A percentile compares a stretch with the other conserved stretches of the same genome.
Conservation (phyloP, 2,888 invertebrate species). For the Campoplex capitator region DNA sequence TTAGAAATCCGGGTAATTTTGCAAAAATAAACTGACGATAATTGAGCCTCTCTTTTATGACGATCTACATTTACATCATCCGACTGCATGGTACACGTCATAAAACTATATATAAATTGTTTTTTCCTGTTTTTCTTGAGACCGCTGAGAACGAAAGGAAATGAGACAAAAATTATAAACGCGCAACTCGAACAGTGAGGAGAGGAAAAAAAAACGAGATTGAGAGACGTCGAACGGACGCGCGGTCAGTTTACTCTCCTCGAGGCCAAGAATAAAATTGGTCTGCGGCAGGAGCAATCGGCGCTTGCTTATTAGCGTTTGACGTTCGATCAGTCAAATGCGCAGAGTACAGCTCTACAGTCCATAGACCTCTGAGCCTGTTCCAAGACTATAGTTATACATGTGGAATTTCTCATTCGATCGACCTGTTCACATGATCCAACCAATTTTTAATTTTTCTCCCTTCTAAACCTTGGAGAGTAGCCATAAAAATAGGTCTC, state of each 20-base stretch:
- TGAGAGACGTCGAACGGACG: constrained; percentile 66
- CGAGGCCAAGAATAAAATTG: constrained; percentile 73
- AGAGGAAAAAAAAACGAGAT: constrained; percentile 48
- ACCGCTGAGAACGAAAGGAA: constrained; percentile 52
- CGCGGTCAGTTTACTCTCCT: constrained; percentile 59
- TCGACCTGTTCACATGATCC: constrained; percentile 14
- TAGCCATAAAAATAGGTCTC: not conserved
- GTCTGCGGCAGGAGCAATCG: constrained; percentile 76
- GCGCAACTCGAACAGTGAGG: constrained; percentile 31
- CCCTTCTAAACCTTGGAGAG: not conserved
- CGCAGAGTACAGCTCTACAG: constrained; percentile 72
- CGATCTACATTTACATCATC: not conserved
- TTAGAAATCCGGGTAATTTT: not conserved
- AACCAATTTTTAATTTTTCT: not conserved
- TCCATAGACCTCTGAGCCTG: constrained; percentile 51
- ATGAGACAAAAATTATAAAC: constrained; percentile 62
- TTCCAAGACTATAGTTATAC: constrained; percentile 28
- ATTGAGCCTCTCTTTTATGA: not conserved
- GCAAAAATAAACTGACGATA: not conserved
- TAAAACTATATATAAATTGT: constrained; percentile 29
- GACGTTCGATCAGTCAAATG: constrained; percentile 84
- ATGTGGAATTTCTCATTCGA: constrained; percentile 2
- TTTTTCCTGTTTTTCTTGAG: constrained; percentile 40
- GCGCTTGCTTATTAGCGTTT: constrained; percentile 83
- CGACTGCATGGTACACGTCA: constrained; percentile 24